Conservation (phyloP, 2,888 invertebrate genomes). For the Tachystola acroxantha region DNA sequence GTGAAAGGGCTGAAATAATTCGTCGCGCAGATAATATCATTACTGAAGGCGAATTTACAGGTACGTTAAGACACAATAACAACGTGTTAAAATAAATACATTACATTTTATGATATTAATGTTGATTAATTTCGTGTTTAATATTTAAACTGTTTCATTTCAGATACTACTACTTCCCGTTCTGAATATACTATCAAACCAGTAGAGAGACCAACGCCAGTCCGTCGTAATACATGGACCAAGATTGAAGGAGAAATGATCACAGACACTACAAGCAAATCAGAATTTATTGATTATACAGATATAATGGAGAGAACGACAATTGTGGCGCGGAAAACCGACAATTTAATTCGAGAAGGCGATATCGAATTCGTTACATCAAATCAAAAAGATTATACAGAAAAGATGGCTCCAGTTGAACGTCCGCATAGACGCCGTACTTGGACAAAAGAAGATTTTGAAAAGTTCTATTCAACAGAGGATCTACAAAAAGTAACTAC, state of each 20-base stretch:
- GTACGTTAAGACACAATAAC: no score
- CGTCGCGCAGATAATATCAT: slow-evolving; percentile 82
- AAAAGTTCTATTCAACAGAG: slow-evolving; percentile 82
- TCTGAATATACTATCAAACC: slow-evolving; percentile 84
- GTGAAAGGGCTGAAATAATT: slow-evolving; percentile 81
- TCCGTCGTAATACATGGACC: slow-evolving; percentile 87
- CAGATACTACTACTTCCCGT: slow-evolving; percentile 84
- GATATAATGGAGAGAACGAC: slow-evolving; percentile 78
- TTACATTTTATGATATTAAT: not conserved
- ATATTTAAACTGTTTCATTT: no score
- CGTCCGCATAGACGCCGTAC: slow-evolving; percentile 80
- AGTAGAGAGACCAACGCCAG: slow-evolving; percentile 80
- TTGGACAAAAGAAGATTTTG: slow-evolving; percentile 85
- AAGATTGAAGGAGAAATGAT: slow-evolving; percentile 86
- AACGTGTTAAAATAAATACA: no score
- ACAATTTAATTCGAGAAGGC: slow-evolving; percentile 84
- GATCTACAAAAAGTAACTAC: slow-evolving; percentile 79
- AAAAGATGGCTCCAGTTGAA: slow-evolving; percentile 77
- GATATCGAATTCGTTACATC: slow-evolving; percentile 83
- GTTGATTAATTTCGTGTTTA: not conserved
- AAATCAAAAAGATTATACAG: slow-evolving; percentile 79
- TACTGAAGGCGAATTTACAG: slow-evolving; percentile 81
- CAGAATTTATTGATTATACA: slow-evolving; percentile 82
- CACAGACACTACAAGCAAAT: slow-evolving; percentile 82
- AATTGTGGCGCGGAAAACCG: slow-evolving; percentile 76